Base-by-base conservation (phyloP, 2,113 vertebrate genomes). In the Oriolus oriolus region DNA sequence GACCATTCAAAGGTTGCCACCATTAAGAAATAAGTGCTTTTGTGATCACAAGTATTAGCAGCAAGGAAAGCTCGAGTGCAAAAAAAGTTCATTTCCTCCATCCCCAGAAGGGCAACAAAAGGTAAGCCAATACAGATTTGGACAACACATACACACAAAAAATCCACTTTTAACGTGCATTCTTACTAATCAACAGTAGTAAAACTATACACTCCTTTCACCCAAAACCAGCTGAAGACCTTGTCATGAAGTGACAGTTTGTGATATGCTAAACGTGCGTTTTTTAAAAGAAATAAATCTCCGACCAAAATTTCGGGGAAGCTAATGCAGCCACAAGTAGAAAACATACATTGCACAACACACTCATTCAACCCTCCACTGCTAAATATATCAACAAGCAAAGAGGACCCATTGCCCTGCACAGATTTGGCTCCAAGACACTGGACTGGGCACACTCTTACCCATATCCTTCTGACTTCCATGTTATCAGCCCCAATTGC, bases 251-350 rank as follows among this genome's bases (percentile, higher is more conserved):
- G 13, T 31, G 33, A 50, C 35, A 75, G 24, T 44, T 44, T 79
- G 45, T 3, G 1, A 77, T 12, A 61, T 0, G 0, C 16, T 70
- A 84, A 75, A 70, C 16, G 10, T 8, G 8, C 3, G 4, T 11
- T 47, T 49, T 41, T 28, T 3, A 31, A 66, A 66, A 68, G 16
- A 52, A 87, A 42, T 14, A 52, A 50, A 21, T 69, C 57, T 79
- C 61, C 74, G 61, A 80, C 68, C 41, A 90, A 59, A 81, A 83
- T 24, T 63, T 60, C 31, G 37, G 53, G 45, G 31, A 90, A 65
- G 37, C n/a, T 80, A 93, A 91, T 39, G 64, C 50, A 84, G 52
- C 31, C 52, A 81, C 28, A 79, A 61, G 45, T 33, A 52, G 50
- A 71, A 95, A 91, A 86, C 13, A 42, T 15, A 20, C 18, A 41